A percentile compares a stretch with the other conserved stretches of the same genome.
Evolutionary conservation across 2,888 invertebrate genomes (phyloP).

Genomic region (Pandemis heparana): DNA sequence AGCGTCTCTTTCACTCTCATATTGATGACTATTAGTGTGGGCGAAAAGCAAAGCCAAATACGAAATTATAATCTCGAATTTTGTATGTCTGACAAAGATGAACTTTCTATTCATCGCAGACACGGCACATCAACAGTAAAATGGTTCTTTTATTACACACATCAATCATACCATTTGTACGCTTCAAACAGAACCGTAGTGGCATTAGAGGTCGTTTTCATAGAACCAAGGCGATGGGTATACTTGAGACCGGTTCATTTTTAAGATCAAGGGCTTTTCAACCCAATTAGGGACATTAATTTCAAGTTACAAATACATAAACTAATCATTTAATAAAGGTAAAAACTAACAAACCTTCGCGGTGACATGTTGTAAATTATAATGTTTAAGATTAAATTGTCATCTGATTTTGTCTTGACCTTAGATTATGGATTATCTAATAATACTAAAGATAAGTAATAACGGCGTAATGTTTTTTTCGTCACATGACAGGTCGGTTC

Average conservation of each 20-base stretch:
- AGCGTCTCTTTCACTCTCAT: too few species aligned
- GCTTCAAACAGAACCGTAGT: slow-evolving; percentile 20
- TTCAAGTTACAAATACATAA: slow-evolving; percentile 38
- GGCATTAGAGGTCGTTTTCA: slow-evolving; percentile 35
- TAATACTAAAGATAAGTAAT: too few species aligned
- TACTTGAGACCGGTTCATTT: slow-evolving; percentile 30
- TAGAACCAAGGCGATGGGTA: slow-evolving; percentile 32
- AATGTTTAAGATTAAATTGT: background rate
- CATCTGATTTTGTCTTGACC: background rate
- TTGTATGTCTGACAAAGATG: background rate
- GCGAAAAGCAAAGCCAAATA: too few species aligned
- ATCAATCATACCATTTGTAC: slow-evolving; percentile 17
- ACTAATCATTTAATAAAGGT: slow-evolving; percentile 24
- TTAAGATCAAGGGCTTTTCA: slow-evolving; percentile 37
- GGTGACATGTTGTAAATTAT: slow-evolving; percentile 9
- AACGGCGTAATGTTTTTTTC: too few species aligned
- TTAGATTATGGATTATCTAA: too few species aligned
- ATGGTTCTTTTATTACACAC: slow-evolving; percentile 23
- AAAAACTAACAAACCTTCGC: slow-evolving; percentile 9
- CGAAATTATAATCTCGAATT: too few species aligned
- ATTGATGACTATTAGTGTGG: too few species aligned
- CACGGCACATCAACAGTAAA: slow-evolving; percentile 1
- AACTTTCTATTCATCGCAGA: slow-evolving; percentile 29
- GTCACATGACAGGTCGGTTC: too few species aligned
- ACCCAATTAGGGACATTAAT: slow-evolving; percentile 35